Evolutionary conservation across 2,797 vertebrate genomes (phyloP), one percentile per base, ranked within the genome.

Genomic region (Oceanodroma leucorhoa): DNA sequence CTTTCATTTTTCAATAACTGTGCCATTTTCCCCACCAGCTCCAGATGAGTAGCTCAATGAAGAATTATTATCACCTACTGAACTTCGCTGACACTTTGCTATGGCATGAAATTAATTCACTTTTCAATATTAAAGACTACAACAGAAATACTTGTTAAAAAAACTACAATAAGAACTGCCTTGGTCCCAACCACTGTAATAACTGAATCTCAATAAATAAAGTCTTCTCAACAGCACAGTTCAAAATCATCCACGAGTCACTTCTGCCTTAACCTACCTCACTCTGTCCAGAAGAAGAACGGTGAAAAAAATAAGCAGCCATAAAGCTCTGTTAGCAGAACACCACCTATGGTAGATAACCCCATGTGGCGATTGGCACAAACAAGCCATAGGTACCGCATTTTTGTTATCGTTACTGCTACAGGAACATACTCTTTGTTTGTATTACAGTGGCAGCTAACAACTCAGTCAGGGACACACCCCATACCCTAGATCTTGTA

Each of bases 1-100:
- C 50, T 86, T 80, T 80, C 75, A 41, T 32, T 83, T 83, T 60
- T 17, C 50, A 92, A 87, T 84, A 36, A 36, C 43, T 38, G 14
- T 29, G 32, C 36, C 15, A 3, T 69, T 84, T 89, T 58, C 58
- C 62, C 48, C 55, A 43, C 20, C 78, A 77, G 38, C 50, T 75
- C 27, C 70, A 69, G 27, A 43, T 5, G 13, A 85, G 22, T 4
- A 64, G 32, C 41, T 78, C 67, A 53, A 0, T 40, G 57, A 95
- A 48, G 15, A 91, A 72, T 29, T 55, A 55, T 3, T 6, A 40
- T 29, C 26, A 61, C 23, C 45, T 22, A n/a, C 14, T 78, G 26
- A 58, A n/a, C 3, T 43, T 7, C 41, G 40, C 22, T 80, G 32
- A 38, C 38, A 22, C 41, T 45, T 71, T 50, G 10, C 48, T 43